Evolutionary conservation across 53 echinoderm and acorn worm species (phyloP).

Genomic region (Mesocentrotus franciscanus): DNA sequence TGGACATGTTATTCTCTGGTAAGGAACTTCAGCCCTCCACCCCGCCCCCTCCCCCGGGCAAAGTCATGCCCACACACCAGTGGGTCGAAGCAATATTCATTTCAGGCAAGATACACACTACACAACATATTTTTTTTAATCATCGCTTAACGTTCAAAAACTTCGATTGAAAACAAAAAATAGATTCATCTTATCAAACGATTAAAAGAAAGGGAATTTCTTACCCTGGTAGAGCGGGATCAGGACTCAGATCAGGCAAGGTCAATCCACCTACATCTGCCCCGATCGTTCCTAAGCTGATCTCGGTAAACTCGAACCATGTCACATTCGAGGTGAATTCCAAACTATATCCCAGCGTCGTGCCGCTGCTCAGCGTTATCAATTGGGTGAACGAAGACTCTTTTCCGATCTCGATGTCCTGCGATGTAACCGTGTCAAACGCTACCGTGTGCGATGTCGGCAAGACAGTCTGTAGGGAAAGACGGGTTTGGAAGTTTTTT

Average conservation of each 20-base stretch:
- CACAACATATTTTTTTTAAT: too few species aligned
- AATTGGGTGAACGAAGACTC: constrained; percentile 63
- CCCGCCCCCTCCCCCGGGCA: too few species aligned
- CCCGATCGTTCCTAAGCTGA: constrained; percentile 59
- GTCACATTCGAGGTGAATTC: constrained; percentile 61
- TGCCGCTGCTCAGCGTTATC: constrained; percentile 56
- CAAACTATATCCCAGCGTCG: constrained; percentile 64
- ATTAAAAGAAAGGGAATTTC: background rate
- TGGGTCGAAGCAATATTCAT: too few species aligned
- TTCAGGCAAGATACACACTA: too few species aligned
- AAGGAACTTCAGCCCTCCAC: too few species aligned
- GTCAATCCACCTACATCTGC: background rate
- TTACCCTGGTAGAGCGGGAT: background rate
- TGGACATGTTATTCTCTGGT: too few species aligned
- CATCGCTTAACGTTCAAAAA: too few species aligned
- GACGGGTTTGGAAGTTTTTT: background rate
- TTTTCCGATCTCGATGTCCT: constrained; percentile 65
- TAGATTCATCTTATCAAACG: too few species aligned
- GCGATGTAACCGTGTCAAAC: constrained; percentile 14
- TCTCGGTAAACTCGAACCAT: constrained; percentile 71
- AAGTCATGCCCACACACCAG: too few species aligned
- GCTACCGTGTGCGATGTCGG: constrained; percentile 24
- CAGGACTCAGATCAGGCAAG: background rate
- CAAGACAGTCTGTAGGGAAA: background rate
- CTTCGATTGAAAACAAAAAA: too few species aligned